Evolutionary conservation across 2,888 invertebrate species (phyloP).

Genomic region (Congeria kusceri): DNA sequence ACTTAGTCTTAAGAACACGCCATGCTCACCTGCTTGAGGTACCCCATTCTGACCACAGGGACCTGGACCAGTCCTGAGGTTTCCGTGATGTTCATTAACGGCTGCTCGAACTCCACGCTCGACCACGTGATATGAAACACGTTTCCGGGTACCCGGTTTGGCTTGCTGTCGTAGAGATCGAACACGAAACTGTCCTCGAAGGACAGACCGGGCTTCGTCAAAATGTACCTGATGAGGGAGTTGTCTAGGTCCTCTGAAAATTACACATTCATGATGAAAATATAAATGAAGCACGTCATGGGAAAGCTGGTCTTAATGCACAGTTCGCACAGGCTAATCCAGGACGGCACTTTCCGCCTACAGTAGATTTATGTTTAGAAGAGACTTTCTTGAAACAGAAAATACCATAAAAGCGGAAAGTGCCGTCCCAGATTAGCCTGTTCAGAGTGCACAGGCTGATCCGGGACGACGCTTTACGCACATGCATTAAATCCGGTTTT

Average conservation of each 20-base stretch:
- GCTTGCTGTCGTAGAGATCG: constrained; percentile 81
- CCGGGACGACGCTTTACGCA: too few species aligned
- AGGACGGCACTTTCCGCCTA: too few species aligned
- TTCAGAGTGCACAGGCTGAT: too few species aligned
- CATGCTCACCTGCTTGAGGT: constrained; percentile 78
- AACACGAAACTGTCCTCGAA: constrained; percentile 81
- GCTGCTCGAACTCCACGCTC: constrained; percentile 73
- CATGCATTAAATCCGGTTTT: too few species aligned
- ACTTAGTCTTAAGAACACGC: too few species aligned
- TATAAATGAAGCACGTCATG: too few species aligned
- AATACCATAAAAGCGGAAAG: too few species aligned
- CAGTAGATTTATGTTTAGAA: too few species aligned
- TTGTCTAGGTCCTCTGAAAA: constrained; percentile 80
- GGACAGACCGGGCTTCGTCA: constrained; percentile 60
- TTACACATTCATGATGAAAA: not conserved
- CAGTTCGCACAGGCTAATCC: too few species aligned
- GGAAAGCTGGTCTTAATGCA: too few species aligned
- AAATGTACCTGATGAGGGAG: constrained; percentile 77
- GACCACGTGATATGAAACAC: constrained; percentile 83
- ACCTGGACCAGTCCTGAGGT: constrained; percentile 77
- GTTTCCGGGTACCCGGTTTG: constrained; percentile 80
- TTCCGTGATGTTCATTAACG: constrained; percentile 79
- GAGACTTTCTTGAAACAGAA: too few species aligned
- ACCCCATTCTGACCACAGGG: constrained; percentile 78
- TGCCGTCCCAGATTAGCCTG: too few species aligned